Evolutionary conservation across 2,888 invertebrate genomes (phyloP), one percentile per base, ranked within the genome.

Genomic region (Campoplex nolae): DNA sequence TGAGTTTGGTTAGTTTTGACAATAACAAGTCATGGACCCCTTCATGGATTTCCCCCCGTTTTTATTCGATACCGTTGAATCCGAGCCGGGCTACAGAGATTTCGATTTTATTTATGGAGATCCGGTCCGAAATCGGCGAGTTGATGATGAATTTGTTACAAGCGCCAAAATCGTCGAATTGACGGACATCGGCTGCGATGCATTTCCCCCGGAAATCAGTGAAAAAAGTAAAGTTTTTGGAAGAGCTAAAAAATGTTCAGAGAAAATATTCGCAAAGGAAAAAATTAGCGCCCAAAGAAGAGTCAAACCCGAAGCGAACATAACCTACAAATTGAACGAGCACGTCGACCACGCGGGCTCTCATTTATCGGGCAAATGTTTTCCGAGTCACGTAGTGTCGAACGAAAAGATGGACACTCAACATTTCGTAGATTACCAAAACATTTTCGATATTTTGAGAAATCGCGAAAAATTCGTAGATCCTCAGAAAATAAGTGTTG

Each of bases 121-220:
- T 13, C 42, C n/a, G 13, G 7, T 54, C 2, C 35, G 13, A 48
- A 23, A 48, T 48, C 23, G 13, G 8, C 32, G 32, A 16, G 16
- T 38, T 13, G 32, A 2, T 51, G 28, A 54, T 28, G 45, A 62
- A 38, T 23, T 62, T 16, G 0, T 6, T 18, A 38, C 23, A 32
- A 73, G 58, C 11, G 42, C 51, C 13, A 83, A 86, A 86, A 86
- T 86, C 56, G 54, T 86, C 18, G 86, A 86, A 67, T 48, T 86
- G 23, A 58, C 23, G 28, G 86, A 86, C 35, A 80, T 35, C 9
- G 86, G 83, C n/a, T 86, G 86, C 35, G 83, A 86, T 8, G 79
- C 85, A 8, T 42, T 51, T 75, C 65, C 23, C 4, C 48, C 71
- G n/a, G 71, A 74, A 51, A 18, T 32, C 1, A 28, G 9, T 9